Evolutionary conservation across 2,888 invertebrate genomes (phyloP).

Genomic region (Pammene aurita): DNA sequence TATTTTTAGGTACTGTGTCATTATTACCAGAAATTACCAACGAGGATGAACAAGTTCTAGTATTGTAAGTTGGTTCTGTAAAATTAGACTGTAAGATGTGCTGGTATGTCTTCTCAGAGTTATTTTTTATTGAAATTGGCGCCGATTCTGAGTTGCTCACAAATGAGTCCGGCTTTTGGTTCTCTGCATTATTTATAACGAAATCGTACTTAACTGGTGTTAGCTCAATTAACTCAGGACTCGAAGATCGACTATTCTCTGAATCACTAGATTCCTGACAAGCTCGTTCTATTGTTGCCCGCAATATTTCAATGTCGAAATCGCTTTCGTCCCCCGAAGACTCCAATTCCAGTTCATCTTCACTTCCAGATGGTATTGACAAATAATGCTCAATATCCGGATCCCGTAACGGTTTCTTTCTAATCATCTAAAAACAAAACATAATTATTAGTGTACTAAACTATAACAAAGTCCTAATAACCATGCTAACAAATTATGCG

Average conservation of each 20-base stretch:
- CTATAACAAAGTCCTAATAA: no score
- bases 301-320: background rate
- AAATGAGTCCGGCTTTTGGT: no score
- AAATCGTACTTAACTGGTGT: background rate
- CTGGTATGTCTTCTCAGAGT: background rate
- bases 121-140: background rate
- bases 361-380: background rate
- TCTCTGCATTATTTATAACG: background rate
- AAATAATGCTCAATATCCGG: background rate
- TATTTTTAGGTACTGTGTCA: background rate
- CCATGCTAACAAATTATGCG: no score
- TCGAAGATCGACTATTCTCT: background rate
- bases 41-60: no score
- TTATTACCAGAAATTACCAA: no score
- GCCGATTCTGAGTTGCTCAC: background rate
- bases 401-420: background rate
- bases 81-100: background rate
- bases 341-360: background rate
- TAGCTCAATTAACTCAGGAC: background rate
- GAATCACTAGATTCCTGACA: background rate
- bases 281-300: slow-evolving; percentile 5
- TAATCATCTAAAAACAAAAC: background rate
- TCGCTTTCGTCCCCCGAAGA: background rate
- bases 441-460: no score
- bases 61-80: no score